Evolutionary conservation across 2,113 vertebrate species (phyloP), one percentile per base, ranked within the genome.

Genomic region (Collichthys lucidus): DNA sequence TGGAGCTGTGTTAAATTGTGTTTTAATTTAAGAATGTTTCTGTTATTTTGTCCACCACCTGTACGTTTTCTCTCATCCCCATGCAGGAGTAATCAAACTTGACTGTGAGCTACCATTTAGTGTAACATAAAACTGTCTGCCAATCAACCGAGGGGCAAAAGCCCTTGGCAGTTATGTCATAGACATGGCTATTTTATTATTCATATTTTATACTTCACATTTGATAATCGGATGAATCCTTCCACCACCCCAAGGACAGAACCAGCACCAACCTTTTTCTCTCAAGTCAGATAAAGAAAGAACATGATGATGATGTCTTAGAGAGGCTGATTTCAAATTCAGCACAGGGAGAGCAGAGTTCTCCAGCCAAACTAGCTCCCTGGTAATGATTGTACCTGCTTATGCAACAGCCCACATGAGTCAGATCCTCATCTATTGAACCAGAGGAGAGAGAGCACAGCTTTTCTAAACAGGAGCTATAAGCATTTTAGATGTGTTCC

Each of bases 401-500:
- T 92, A 90, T 88, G 88, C 88, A 93, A 91, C 86, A 86, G 82
- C 83, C 80, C 83, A 89, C 76, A 92, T 94, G 89, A 93, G 91
- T 93, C 93, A 93, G 88, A 90, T 91, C 81, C 85, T 74, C 81
- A 85, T 91, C 86, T 93, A 88, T 89, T 90, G 91, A 92, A 93
- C 74, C 82, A 85, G 69, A 86, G 86, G 79, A 87, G 82, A 87
- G 82, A 86, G 82, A 82, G 89, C 70, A 60, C 73, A 74, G 79
- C 75, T 85, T 92, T 84, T 90, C 83, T 87, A 90, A 93, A 94
- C 72, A 75, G 79, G 65, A 87, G 86, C 86, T 93, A 68, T 78
- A 87, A 92, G 92, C 90, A 84, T 94, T 92, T 93, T 81, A 92
- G 86, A 93, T 92, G 82, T 91, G 89, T 91, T 93, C 79, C 85